phyloP scores from a whole-genome alignment of 2,888 invertebrate species.

The Catotricha subobsoleta region DNA sequence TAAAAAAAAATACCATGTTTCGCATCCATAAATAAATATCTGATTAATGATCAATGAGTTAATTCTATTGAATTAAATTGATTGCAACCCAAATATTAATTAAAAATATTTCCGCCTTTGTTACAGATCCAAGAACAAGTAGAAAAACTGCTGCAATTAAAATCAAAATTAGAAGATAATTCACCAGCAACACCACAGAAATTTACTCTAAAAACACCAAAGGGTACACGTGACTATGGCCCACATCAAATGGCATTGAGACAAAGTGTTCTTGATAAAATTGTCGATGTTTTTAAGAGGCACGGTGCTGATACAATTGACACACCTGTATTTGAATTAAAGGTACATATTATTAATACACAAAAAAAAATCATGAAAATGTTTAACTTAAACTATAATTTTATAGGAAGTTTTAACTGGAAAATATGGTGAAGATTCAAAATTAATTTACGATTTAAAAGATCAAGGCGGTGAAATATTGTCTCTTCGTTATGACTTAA shows the following conservation, averaged over 20 bases:
- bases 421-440: slow-evolving; percentile 99
- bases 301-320: slow-evolving; percentile 98
- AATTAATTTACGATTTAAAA: slow-evolving; percentile 93
- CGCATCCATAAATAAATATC: too few species aligned
- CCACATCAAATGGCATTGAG: slow-evolving; percentile 91
- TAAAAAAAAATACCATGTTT: too few species aligned
- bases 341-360: slow-evolving; percentile 35
- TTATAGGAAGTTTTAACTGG: slow-evolving; percentile 85
- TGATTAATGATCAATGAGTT: neutral
- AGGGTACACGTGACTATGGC: slow-evolving; percentile 87
- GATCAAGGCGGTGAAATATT: slow-evolving; percentile 98
- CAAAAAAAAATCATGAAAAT: neutral
- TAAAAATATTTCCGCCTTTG: slow-evolving; percentile 43
- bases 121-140: slow-evolving; percentile 72
- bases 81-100: slow-evolving; percentile 62
- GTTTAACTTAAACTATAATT: neutral
- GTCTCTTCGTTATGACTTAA: slow-evolving; percentile 90
- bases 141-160: slow-evolving; percentile 59
- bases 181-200: slow-evolving; percentile 42
- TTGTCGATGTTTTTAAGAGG: slow-evolving; percentile 76
- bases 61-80: slow-evolving; percentile 29
- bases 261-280: slow-evolving; percentile 67
- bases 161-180: slow-evolving; percentile 49
- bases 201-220: slow-evolving; percentile 75
- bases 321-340: slow-evolving; percentile 93